Evolutionary conservation across 1,140 invertebrate genomes (phyloP), one percentile per base, ranked within the genome.

Genomic region (Cephus cinctus): DNA sequence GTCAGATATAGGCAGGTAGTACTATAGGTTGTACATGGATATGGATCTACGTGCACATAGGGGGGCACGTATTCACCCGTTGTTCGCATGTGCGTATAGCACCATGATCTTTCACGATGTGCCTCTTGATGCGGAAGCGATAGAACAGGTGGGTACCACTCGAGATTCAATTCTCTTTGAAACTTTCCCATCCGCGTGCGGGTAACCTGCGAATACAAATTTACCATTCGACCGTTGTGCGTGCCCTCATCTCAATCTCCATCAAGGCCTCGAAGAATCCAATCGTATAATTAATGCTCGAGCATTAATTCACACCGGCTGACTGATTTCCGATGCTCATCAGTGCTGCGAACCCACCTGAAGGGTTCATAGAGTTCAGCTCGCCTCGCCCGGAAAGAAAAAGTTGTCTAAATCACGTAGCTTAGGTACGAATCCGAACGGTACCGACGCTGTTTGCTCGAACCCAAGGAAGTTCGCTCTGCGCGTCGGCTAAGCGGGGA

Each of bases 281-380:
- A 50, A 57, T 59, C 56, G 56, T 57, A 63, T 71, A 73, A 73
- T 71, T 69, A 69, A 73, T 73, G 67, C 65, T 45, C 53, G 61
- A 47, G 66, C 69, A 73, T 73, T 69, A 71, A 73, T 73, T 71
- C 68, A 60, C 66, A 54, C 69, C 60, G 59, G 56, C 64, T 56
- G 58, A 61, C 56, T 63, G 58, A 56, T 61, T 54, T 48, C 41
- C 48, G 51, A 44, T 52, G 59, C 54, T 62, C 61, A 54, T 65
- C 64, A 67, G 54, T 30, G 48, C 43, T 21, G 22, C 30, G 32
- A 43, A 52, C 57, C 52, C 54, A 56, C 56, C 56, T 52, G 59
- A 52, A 56, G 50, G 52, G 56, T 59, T 62, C 59, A 56, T 19
- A 19, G 48, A 43, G 59, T 61, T 61, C 56, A 62, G 23, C 44